Base-by-base conservation (phyloP, 2,113 vertebrate genomes). In the Lepus americanus region DNA sequence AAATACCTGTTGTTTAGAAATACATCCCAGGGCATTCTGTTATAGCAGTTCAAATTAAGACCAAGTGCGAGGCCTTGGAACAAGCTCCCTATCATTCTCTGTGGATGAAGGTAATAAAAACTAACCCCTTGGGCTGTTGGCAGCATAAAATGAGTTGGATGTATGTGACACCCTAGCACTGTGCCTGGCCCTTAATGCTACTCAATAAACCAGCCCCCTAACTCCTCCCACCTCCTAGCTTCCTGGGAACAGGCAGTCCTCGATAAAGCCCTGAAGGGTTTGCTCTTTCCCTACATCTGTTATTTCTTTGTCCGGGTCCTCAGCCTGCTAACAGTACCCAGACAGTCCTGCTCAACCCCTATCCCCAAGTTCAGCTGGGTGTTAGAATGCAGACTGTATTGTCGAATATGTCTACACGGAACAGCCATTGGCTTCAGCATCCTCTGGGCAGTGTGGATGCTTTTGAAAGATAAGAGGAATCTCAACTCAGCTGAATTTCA, bases 401-500 rank as follows among this genome's bases (percentile, higher is more conserved):
- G 85, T 53, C 13, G 0, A 84, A 76, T 49, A 31, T 7, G 55
- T 44, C 23, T 33, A 55, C 14, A 27, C 5, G 91, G 3, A 12
- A 44, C 53, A 53, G 23, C 9, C 74, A 25, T 29, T 77, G 69
- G n/a, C 11, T 59, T 69, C 39, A 80, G 67, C 36, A 59, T 88
- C 72, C 29, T 94, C 87, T 81, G 63, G 59, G 23, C 3, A 66
- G 44, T 70, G 13, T 33, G 27, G 2, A 9, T 76, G 19, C 73
- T 79, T 91, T 76, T 85, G 27, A 64, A 72, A 66, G 27, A 59
- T 61, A 36, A 27, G 14, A 16, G 80, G 22, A 87, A 51, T 76
- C 44, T 92, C 51, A 59, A 89, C 36, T 64, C 31, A n/a, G 33
- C 20, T 96, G 80, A 94, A 86, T 55, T 80, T 55, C 29, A 94